Evolutionary conservation across 1,140 invertebrate genomes (phyloP).

Genomic region (Pteromalus puparum): DNA sequence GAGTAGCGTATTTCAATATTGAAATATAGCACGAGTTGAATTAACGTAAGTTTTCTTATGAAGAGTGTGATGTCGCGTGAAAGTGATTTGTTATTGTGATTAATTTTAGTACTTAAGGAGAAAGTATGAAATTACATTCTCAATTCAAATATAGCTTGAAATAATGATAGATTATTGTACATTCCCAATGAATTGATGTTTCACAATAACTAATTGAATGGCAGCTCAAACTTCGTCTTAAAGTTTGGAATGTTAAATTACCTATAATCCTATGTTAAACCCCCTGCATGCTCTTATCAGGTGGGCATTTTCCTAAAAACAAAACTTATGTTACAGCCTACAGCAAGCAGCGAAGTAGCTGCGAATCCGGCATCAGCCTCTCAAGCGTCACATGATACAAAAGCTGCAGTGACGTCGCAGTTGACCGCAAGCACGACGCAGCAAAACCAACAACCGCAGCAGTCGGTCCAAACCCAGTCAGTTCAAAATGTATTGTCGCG

Average conservation of each 20-base stretch:
- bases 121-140: too few relatives aligned
- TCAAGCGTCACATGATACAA: slow-evolving; percentile 60
- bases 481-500: slow-evolving; percentile 74
- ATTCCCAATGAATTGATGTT: too few relatives aligned
- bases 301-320: not conserved
- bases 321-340: slow-evolving; percentile 56
- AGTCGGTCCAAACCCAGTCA: slow-evolving; percentile 57
- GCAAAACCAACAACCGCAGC: slow-evolving; percentile 58
- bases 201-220: too few relatives aligned
- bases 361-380: slow-evolving; percentile 55
- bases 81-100: not conserved
- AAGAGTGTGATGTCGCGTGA: not conserved
- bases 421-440: slow-evolving; percentile 58
- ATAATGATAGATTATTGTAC: not conserved
- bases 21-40: not conserved
- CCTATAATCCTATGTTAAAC: too few relatives aligned
- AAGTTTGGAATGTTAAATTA: too few relatives aligned
- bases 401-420: slow-evolving; percentile 51
- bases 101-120: not conserved
- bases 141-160: too few relatives aligned
- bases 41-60: not conserved
- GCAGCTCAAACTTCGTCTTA: too few relatives aligned
- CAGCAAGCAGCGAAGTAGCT: slow-evolving; percentile 60
- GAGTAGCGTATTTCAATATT: not conserved
- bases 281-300: too few relatives aligned